Conservation (phyloP, 2,113 vertebrate species). For the Psephotus haematonotus region DNA sequence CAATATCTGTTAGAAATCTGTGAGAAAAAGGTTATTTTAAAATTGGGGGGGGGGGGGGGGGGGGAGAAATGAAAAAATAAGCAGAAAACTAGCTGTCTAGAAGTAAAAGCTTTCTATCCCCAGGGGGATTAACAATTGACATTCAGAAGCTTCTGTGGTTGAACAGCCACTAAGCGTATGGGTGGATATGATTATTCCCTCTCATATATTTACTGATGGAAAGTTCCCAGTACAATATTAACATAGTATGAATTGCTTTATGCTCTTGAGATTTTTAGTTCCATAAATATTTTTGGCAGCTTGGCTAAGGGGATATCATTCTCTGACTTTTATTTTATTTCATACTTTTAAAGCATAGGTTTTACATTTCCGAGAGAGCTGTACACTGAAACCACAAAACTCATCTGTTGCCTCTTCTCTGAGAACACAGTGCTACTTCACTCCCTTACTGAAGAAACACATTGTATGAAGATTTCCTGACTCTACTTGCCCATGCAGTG, state of each 20-base stretch:
- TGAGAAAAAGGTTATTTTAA: background rate
- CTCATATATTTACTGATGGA: conserved; percentile 23
- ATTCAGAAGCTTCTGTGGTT: conserved; percentile 5
- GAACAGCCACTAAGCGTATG: conserved; percentile 25
- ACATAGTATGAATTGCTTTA: conserved; percentile 18
- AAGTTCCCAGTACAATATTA: conserved; percentile 39
- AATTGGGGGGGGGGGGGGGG: accelerated
- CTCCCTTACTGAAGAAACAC: background rate
- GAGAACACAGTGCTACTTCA: background rate
- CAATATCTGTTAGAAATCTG: background rate
- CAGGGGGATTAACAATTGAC: conserved; percentile 23
- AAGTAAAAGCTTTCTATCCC: background rate
- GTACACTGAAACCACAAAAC: background rate
- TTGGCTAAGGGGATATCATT: background rate
- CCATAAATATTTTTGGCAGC: conserved; percentile 44
- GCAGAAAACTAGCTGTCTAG: background rate
- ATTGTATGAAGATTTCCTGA: background rate
- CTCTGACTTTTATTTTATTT: conserved; percentile 12
- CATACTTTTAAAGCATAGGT: background rate
- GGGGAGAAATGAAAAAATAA: background rate
- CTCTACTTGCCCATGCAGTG: background rate
- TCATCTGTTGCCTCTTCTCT: background rate
- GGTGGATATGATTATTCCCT: background rate
- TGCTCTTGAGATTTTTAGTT: conserved; percentile 46
- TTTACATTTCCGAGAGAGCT: conserved; percentile 13